A percentile compares a stretch with the other conserved stretches of the same genome.
Evolutionary conservation across 2,888 invertebrate species (phyloP).

Genomic region (Lasioglossum marginatum): DNA sequence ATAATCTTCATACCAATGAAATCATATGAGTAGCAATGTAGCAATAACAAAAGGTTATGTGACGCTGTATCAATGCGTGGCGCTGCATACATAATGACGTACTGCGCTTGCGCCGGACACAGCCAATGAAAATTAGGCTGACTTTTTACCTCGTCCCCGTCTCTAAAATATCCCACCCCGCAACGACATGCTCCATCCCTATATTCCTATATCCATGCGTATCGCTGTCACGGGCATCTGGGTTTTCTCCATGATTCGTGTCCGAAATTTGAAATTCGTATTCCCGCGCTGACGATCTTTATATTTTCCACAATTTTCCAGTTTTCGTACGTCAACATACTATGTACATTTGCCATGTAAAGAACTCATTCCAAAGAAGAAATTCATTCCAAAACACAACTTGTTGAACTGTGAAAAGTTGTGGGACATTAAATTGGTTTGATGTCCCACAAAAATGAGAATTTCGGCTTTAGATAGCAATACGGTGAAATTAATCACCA

Average conservation of each 20-base stretch:
- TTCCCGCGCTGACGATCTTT: not conserved
- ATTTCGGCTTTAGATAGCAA: constrained; percentile 74
- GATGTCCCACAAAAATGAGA: constrained; percentile 74
- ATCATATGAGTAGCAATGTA: no score
- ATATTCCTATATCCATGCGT: no score
- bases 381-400: not conserved
- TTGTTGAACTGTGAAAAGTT: not conserved
- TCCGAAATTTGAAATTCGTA: not conserved
- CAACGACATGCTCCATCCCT: no score
- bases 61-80: no score
- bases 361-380: not conserved
- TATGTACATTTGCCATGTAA: not conserved
- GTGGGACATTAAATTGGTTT: not conserved
- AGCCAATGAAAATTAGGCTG: no score
- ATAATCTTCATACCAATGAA: no score
- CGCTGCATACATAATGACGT: no score
- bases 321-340: not conserved
- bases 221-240: not conserved
- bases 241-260: not conserved
- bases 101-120: no score
- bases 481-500: constrained; percentile 85
- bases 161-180: no score
- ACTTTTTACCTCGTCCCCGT: no score
- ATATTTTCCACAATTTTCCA: not conserved
- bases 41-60: no score